Evolutionary conservation across 2,888 invertebrate species (phyloP), one percentile per base, ranked within the genome.

Genomic region (Meliscaeva auricollis): DNA sequence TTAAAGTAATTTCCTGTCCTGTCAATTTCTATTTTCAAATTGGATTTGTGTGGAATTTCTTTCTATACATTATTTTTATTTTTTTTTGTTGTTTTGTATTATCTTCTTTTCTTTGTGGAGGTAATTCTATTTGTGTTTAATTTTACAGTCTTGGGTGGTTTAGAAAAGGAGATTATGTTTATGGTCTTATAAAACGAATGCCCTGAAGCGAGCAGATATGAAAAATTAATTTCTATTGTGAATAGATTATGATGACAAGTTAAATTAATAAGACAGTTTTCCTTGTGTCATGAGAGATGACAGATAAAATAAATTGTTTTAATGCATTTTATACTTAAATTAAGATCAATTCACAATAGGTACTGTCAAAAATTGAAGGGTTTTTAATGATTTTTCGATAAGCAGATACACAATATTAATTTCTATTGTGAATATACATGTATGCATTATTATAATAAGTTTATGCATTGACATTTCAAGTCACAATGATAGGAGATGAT

Each of bases 1-100:
- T 44, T 52, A 60, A 46, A 66, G 50, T 74, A 69, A 74, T 80
- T 80, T 73, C 60, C 68, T 41, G 60, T 54, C 35, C 66, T 62
- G 35, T 68, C 68, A 68, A 38, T 66, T 62, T 58, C 46, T 26
- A 32, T 44, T 66, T 68, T 66, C n/a, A 56, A 78, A 17, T 78
- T 26, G 20, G 52, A 30, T 73, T 75, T 75, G 35, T 58, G 35
- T 17, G 20, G 58, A 58, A 56, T 13, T 32, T 30, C 9, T 32
- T 32, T 15, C 17, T 56, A 20, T 20, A 9, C 2, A 11, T 8
- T 38, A 9, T 38, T 11, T 38, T 38, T 38, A 8, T 7, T 32
- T 17, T 35, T n/a, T 9, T n/a, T 50, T 11, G n/a, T 11, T 13
- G 13, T 50, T 0, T 9, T 20, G 1, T 8, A 8, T 22, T 22